Conservation (phyloP, 2,888 invertebrate species). For the Leucozona laternaria region DNA sequence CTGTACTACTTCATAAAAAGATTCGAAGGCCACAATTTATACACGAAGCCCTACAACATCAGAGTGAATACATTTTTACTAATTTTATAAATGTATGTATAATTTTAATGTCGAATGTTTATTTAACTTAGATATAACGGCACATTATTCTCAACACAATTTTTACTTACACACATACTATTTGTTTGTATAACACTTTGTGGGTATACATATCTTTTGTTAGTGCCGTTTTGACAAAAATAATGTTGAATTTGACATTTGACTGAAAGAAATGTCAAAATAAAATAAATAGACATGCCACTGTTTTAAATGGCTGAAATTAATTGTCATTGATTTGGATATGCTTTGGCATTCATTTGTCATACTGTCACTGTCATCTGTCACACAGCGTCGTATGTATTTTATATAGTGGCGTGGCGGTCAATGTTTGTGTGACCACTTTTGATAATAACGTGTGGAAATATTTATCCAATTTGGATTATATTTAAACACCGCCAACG, state of each 20-base stretch:
- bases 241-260: slow-evolving; percentile 31
- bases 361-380: slow-evolving; percentile 41
- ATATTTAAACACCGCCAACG: slow-evolving; percentile 51
- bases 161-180: no score
- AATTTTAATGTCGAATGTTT: no score
- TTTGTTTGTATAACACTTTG: no score
- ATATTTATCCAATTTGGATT: slow-evolving; percentile 55
- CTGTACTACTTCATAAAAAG: no score
- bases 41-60: no score
- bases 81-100: no score
- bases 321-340: slow-evolving; percentile 31
- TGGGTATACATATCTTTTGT: no score
- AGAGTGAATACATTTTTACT: no score
- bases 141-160: no score
- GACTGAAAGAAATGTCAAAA: slow-evolving; percentile 53
- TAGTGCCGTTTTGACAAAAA: not conserved
- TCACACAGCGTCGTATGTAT: slow-evolving; percentile 3
- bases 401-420: not conserved
- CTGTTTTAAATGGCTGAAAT: slow-evolving; percentile 2
- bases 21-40: no score
- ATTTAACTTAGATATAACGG: no score
- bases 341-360: slow-evolving; percentile 47
- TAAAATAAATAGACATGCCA: slow-evolving; percentile 34
- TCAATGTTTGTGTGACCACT: slow-evolving; percentile 46
- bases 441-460: slow-evolving; percentile 33